Base-by-base conservation (phyloP, 1,140 invertebrate species). In the Psix sp. region DNA sequence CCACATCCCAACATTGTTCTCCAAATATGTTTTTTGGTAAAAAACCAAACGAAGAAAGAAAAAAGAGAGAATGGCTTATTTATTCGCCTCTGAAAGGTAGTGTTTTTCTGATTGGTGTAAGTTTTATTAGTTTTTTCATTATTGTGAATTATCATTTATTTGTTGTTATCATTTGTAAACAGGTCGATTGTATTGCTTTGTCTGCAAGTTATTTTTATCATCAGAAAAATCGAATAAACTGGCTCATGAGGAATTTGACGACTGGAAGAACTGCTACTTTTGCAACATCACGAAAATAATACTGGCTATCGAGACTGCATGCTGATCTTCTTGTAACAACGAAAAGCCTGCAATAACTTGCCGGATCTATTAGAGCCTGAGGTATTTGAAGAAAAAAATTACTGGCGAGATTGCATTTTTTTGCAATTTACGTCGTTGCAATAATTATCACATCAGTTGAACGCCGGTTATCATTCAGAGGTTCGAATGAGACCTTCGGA, bases 381-480 rank as follows among this genome's bases (percentile, higher is more conserved):
- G 11, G 5, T 54, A 11, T 20, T 26, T 9, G 49, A 26, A 21
- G 46, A 68, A 57, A 13, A 21, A 38, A 14, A 62, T n/a, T 74
- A 68, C 15, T 74, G 72, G 57, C 7, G 11, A 7, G 1, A 51
- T 17, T n/a, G 24, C 63, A 9, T 45, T 68, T n/a, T n/a, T n/a
- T n/a, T n/a, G n/a, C n/a, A 20, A 39, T 59, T 40, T 21, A 51
- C 5, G 43, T 68, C 6, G 35, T 66, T n/a, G 29, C 48, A 11
- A 40, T 74, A 0, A 60, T 73, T 20, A 38, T 5, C 2, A 39
- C 18, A 0, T 36, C 56, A 20, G 46, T 60, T 33, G 51, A 43
- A 36, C 33, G 76, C 43, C 76, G 71, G 6, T 24, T 77, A 24
- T 21, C 79, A 21, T 78, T 82, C 33, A 43, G 76, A 38, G 80